Evolutionary conservation across 2,888 invertebrate species (phyloP).

Genomic region (Amblyteles armatorius): DNA sequence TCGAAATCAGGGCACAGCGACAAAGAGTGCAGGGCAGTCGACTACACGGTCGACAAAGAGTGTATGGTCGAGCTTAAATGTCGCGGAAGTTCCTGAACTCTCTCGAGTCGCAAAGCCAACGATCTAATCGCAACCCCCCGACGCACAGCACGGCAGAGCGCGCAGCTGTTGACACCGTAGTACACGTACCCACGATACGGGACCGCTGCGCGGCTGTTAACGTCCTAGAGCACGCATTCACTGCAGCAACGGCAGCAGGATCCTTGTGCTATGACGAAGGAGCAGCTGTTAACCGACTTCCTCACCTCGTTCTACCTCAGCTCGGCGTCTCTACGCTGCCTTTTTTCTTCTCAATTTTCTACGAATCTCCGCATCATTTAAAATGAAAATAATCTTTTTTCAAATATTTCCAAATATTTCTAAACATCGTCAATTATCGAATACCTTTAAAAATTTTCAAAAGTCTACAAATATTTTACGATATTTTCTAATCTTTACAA

Average conservation of each 20-base stretch:
- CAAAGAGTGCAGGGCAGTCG: no score
- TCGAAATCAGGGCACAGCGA: not conserved
- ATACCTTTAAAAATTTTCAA: no score
- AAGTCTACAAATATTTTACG: no score
- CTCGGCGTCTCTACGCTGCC: not conserved
- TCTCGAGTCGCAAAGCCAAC: slow-evolving; percentile 31
- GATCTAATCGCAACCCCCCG: slow-evolving; percentile 52
- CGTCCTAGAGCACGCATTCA: slow-evolving; percentile 50
- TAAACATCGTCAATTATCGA: no score
- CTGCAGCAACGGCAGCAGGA: slow-evolving; percentile 37
- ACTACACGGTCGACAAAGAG: not conserved
- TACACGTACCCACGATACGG: slow-evolving; percentile 36
- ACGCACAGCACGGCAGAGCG: slow-evolving; percentile 30
- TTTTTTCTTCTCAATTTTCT: not conserved
- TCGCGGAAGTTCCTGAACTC: slow-evolving; percentile 42
- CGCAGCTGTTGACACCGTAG: slow-evolving; percentile 60
- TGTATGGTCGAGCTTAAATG: not conserved
- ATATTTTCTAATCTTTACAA: no score
- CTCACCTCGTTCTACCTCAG: slow-evolving; percentile 43
- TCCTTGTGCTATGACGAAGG: slow-evolving; percentile 40
- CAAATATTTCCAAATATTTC: no score
- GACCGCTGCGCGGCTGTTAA: slow-evolving; percentile 41
- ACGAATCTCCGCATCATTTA: not conserved
- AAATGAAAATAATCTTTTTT: not conserved
- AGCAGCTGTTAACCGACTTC: slow-evolving; percentile 64